These are phyloP conservation scores for Clamator glandarius DNA, from an alignment of 2,797 vertebrate genomes.

Conservation along the genomic window DNA sequence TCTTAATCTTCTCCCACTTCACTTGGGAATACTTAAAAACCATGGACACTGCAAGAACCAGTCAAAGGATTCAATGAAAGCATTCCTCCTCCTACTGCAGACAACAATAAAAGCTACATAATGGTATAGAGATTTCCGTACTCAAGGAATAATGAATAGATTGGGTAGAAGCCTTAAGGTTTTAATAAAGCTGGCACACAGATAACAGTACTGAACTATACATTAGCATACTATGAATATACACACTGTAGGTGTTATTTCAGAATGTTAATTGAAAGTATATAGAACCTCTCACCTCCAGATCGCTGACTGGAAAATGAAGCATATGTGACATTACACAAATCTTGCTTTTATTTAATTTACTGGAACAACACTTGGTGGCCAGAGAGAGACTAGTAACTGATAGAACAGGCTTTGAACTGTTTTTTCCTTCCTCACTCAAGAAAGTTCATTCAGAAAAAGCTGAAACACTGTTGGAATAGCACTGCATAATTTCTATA, in stretches of 20 bases:
- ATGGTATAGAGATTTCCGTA: not conserved
- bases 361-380: not conserved
- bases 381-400: not conserved
- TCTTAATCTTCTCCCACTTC: slow-evolving; percentile 2
- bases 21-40: slow-evolving; percentile 5
- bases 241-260: not conserved
- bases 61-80: not conserved
- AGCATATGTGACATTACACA: not conserved
- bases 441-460: not conserved
- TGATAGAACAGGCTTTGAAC: not conserved
- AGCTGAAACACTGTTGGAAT: not conserved
- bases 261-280: not conserved
- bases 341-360: not conserved
- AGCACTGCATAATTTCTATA: not conserved
- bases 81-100: slow-evolving; percentile 24
- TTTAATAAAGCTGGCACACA: slow-evolving; percentile 22
- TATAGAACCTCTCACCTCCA: not conserved
- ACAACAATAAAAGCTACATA: slow-evolving; percentile 17
- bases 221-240: not conserved
- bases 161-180: not conserved
- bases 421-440: not conserved
- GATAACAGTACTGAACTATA: not conserved
- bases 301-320: not conserved
- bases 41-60: not conserved
- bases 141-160: not conserved